Evolutionary conservation across 2,113 vertebrate species (phyloP), one percentile per base, ranked within the genome.

Genomic region (Otocyon megalotis): DNA sequence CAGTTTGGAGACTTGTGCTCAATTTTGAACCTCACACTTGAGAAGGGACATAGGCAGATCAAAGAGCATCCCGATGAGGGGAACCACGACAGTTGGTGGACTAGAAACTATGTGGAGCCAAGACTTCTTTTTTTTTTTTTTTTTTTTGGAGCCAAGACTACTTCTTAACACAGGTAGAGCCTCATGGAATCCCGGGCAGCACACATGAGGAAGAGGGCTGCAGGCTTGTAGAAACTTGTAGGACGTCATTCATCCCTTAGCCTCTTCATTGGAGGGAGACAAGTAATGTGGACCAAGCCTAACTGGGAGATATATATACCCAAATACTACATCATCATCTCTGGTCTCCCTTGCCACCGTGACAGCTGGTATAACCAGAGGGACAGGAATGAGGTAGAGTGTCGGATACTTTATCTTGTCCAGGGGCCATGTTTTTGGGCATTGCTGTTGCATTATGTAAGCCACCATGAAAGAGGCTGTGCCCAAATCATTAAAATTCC

Each of bases 1-100:
- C 26, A 7, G 32, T 76, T 63, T 90, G 63, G 28, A 92, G 24
- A 89, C 30, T n/a, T 43, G 1, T 79, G 43, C 35, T 91, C 35
- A 37, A 15, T 79, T 87, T 88, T 74, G 28, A 83, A 88, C 2
- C 8, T 11, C 10, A 22, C 8, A 35, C n/a, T 90, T 74, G 63
- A 28, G 3, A 77, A 93, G 53, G 60, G 20, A 37, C 32, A 37
- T 7, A n/a, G 13, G 19, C 65, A 95, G 87, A 80, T 69, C 11
- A 19, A n/a, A 48, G 24, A 26, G 15, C 72, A 48, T 63, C 15
- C 26, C 67, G 9, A 30, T 54, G 10, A 65, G 8, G 69, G 19
- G 1, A 4, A 30, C 4, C 0, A 50, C 13, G 69, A 10, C 8
- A 60, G 7, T 2, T 32, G 17, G 15, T 76, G 7, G 8, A 56